These are phyloP conservation scores for Selene dorsalis DNA, from an alignment of 2,797 vertebrate genomes.

Conservation along the genomic window DNA sequence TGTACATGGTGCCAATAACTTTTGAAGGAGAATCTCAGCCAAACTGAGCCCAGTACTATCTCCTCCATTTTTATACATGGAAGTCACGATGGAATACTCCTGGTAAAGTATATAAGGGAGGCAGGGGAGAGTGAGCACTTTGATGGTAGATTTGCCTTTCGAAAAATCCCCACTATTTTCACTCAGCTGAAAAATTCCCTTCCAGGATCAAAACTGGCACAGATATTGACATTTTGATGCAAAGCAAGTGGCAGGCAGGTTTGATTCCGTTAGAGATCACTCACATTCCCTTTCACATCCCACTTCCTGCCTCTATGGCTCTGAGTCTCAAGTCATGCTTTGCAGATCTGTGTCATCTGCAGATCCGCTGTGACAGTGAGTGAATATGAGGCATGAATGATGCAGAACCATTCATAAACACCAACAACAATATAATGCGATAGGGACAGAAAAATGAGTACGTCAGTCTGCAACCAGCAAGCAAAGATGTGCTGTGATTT, in stretches of 20 bases:
- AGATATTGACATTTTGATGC: constrained; percentile 70
- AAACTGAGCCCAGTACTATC: constrained; percentile 60
- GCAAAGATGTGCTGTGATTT: constrained; percentile 66
- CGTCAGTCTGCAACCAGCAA: constrained; percentile 46
- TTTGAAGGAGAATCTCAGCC: constrained; percentile 82
- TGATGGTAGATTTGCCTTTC: constrained; percentile 57
- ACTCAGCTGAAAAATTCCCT: constrained; percentile 49
- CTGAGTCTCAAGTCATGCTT: constrained; percentile 48
- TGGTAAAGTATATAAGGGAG: constrained; percentile 46
- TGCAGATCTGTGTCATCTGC: constrained; percentile 67
- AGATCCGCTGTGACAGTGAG: constrained; percentile 60
- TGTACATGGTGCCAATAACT: constrained; percentile 83
- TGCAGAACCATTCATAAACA: constrained; percentile 67
- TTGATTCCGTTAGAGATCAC: constrained; percentile 64
- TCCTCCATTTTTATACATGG: constrained; percentile 45
- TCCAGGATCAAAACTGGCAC: constrained; percentile 57
- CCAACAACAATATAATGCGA: constrained; percentile 66
- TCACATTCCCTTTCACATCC: constrained; percentile 63
- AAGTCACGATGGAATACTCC: constrained; percentile 39
- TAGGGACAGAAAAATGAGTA: constrained; percentile 65
- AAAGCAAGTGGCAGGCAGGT: constrained; percentile 64
- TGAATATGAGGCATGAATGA: constrained; percentile 66
- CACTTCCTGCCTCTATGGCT: constrained; percentile 30
- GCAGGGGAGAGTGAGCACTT: constrained; percentile 26
- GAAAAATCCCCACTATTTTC: constrained; percentile 52